A percentile compares a stretch with the other conserved stretches of the same genome.
Conservation (phyloP, 2,888 invertebrate species). For the Amphipoea oculea region DNA sequence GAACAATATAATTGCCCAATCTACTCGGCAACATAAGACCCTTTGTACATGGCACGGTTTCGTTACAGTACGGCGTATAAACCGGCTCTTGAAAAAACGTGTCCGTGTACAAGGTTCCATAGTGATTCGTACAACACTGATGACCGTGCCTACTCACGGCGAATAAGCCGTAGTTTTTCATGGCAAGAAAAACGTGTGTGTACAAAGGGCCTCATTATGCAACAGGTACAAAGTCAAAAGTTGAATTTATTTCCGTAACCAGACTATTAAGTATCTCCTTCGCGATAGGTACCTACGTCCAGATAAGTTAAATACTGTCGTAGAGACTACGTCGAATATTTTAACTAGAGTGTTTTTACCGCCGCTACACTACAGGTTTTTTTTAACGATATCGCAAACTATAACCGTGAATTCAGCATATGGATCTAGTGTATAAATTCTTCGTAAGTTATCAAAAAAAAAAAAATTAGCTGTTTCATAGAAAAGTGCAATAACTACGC, state of each 20-base stretch:
- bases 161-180: no score
- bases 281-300: background rate
- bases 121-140: no score
- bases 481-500: no score
- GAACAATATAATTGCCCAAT: conserved; percentile 39
- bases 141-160: no score
- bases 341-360: background rate
- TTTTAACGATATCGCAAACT: no score
- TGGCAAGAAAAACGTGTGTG: no score
- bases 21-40: background rate
- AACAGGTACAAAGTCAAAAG: conserved; percentile 15
- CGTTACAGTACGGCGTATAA: background rate
- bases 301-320: background rate
- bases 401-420: no score
- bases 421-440: no score
- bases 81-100: background rate
- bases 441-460: no score
- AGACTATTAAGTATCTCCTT: background rate
- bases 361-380: no score
- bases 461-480: no score
- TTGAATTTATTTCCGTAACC: background rate
- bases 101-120: no score
- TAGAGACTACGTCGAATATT: background rate
- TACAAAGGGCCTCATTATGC: background rate
- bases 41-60: background rate